Percentiles rank a stretch among this genome's conserved stretches.
These are phyloP conservation scores for Orchesellides sinensis DNA, from an alignment of 2,888 invertebrate species.

Conservation along the genomic window DNA sequence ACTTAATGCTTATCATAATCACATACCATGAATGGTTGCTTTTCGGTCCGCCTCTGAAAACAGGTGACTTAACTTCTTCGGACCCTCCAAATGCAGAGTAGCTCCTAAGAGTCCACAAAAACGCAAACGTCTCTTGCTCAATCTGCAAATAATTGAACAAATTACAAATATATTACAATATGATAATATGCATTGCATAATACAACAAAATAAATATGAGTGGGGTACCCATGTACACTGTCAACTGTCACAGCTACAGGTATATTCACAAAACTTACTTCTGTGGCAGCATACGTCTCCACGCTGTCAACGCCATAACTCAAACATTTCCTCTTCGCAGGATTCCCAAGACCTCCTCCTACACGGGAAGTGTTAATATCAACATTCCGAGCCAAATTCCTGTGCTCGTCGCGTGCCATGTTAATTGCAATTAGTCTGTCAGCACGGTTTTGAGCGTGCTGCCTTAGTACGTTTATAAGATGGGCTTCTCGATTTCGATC, in stretches of 20 bases:
- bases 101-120: constrained; percentile 70
- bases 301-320: constrained; percentile 73
- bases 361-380: constrained; percentile 22
- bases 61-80: constrained; percentile 73
- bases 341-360: neutral
- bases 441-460: constrained; percentile 61
- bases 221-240: no score
- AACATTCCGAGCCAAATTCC: constrained; percentile 7
- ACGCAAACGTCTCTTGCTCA: constrained; percentile 74
- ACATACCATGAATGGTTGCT: constrained; percentile 72
- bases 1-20: no score
- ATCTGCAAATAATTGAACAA: constrained; percentile 61
- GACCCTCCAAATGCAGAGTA: constrained; percentile 69
- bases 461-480: constrained; percentile 55
- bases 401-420: constrained; percentile 61
- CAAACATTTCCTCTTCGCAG: constrained; percentile 68
- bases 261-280: constrained; percentile 60
- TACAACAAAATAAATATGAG: no score
- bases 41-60: constrained; percentile 72
- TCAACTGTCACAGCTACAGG: no score
- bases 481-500: constrained; percentile 47
- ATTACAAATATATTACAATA: no score
- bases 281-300: constrained; percentile 73
- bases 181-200: neutral
- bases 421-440: constrained; percentile 48